Evolutionary conservation across 2,888 invertebrate species (phyloP), one percentile per base, ranked within the genome.

Genomic region (Hetaerina titia): DNA sequence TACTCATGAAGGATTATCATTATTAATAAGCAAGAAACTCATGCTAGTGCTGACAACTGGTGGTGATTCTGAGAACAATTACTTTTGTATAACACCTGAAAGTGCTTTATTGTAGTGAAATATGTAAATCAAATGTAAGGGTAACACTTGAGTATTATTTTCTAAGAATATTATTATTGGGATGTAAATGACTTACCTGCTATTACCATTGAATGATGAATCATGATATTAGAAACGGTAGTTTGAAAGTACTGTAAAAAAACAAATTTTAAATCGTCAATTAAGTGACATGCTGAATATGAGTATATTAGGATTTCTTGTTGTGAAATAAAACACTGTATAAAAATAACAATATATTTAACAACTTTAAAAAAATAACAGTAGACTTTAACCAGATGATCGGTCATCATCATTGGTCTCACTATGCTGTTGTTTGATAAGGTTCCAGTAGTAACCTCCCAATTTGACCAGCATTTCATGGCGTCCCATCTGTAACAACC

Each of bases 401-500:
- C 92, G 64, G n/a, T 74, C 74, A 92, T 57, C 56, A 56, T 92
- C 92, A 56, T 15, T 22, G 8, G 74, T 56, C 69, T 92, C 92
- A 74, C 92, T 69, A 9, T 92, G 92, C 69, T 98, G 98, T 95
- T 98, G 98, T 95, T 98, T 98, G 94, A 98, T 98, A 57, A 99
- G 97, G 95, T 98, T 98, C 97, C 98, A 99, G 96, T 99, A 99
- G 95, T 98, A 97, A 0, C 99, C 99, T 96, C 98, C 98, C 96
- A 97, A 97, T 95, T 97, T 97, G 97, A 98, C 98, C 95, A 99
- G 96, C 95, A 98, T 97, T 0, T 98, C 97, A 96, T 99, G 99
- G 56, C 98, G 98, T 7, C 99, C 99, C 97, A 98, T 98, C 99
- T 99, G 96, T 56, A 97, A 97, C 95, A 90, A 96, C 2, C 2